Conservation (phyloP, 2,113 vertebrate genomes). For the Spermophilus dauricus region DNA sequence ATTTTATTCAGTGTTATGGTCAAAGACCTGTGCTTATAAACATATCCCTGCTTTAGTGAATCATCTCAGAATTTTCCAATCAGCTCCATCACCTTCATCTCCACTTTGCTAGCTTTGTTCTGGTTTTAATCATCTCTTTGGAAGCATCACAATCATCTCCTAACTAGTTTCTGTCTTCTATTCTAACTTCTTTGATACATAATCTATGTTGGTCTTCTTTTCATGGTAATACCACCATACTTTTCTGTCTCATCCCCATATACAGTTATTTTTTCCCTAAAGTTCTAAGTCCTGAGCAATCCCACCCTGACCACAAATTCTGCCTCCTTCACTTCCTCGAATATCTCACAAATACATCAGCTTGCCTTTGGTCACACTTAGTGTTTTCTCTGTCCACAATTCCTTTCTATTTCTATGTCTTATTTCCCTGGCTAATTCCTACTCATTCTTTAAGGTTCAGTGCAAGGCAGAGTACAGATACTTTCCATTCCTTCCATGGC, state of each 20-base stretch:
- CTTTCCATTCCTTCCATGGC: neutral
- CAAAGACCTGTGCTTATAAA: neutral
- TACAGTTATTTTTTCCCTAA: neutral
- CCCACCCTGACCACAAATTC: neutral
- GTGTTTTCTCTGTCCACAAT: neutral
- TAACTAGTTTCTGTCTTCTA: neutral
- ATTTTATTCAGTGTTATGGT: neutral
- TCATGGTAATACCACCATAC: neutral
- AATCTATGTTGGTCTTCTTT: neutral
- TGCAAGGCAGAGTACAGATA: neutral
- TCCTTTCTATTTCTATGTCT: neutral
- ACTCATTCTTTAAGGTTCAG: neutral
- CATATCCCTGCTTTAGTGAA: neutral
- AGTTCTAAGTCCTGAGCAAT: neutral
- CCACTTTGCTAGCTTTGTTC: neutral
- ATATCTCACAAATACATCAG: too few species aligned
- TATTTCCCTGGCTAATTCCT: neutral
- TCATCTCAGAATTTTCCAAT: neutral
- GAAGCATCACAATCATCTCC: neutral
- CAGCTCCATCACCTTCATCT: neutral
- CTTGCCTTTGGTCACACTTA: neutral
- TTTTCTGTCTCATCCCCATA: neutral
- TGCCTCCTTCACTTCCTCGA: neutral
- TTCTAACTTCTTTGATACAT: neutral
- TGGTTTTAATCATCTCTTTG: neutral